These are phyloP conservation scores for Cyanoliseus patagonus DNA, from an alignment of 2,113 vertebrate species.

Conservation along the genomic window DNA sequence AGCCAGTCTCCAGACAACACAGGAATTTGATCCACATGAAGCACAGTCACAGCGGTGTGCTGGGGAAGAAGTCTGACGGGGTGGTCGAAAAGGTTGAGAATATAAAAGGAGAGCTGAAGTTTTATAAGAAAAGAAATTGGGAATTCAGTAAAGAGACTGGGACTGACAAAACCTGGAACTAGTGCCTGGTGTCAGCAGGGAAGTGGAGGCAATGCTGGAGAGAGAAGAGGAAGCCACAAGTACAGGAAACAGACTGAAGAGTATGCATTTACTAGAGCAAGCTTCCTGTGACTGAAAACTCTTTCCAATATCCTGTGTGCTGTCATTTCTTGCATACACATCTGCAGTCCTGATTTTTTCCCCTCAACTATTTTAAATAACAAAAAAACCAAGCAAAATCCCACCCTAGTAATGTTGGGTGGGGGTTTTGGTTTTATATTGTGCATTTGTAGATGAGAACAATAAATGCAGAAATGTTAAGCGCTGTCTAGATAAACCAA, in stretches of 20 bases:
- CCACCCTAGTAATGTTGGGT: fast-evolving
- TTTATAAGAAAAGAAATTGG: not conserved
- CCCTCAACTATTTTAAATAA: not conserved
- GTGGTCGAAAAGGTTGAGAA: not conserved
- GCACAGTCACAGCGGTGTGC: fast-evolving
- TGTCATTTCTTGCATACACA: not conserved
- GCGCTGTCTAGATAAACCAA: not conserved
- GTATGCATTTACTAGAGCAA: not conserved
- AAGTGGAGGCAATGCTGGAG: not conserved
- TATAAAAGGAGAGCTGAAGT: not conserved
- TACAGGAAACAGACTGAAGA: not conserved
- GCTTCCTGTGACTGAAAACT: not conserved
- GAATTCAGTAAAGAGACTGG: not conserved
- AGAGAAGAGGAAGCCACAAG: not conserved
- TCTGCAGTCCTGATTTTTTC: not conserved
- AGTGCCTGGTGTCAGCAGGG: not conserved
- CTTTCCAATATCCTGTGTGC: not conserved
- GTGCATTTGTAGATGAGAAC: not conserved
- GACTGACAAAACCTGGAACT: not conserved
- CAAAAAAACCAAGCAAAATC: not conserved
- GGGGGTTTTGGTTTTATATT: not conserved
- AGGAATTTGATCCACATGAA: not conserved
- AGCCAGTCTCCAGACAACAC: not conserved
- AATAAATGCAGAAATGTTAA: not conserved
- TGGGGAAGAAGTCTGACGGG: not conserved